Evolutionary conservation across 2,113 vertebrate species (phyloP).

Genomic region (Speoplatyrhinus poulsoni): DNA sequence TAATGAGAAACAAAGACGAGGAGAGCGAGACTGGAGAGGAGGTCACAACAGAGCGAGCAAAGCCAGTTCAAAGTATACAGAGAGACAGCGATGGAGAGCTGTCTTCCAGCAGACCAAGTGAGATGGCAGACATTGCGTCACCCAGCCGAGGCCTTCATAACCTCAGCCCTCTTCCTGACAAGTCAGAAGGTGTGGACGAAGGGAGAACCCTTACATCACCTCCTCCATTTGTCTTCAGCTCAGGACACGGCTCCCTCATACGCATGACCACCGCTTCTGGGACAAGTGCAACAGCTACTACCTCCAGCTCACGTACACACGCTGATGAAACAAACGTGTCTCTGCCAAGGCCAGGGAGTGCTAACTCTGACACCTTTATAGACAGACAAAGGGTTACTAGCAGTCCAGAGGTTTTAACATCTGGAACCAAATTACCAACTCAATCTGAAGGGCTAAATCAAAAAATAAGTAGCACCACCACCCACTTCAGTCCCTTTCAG

Average conservation of each 20-base stretch:
- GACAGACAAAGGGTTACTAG: slow-evolving; percentile 15
- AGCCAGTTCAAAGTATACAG: slow-evolving; percentile 37
- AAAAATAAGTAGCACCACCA: not conserved
- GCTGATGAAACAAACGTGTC: not conserved
- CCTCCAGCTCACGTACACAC: not conserved
- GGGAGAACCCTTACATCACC: slow-evolving; percentile 38
- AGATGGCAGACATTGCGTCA: slow-evolving; percentile 54
- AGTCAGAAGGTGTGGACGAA: slow-evolving; percentile 30
- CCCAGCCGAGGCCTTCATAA: slow-evolving; percentile 34
- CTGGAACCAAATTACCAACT: slow-evolving; percentile 6
- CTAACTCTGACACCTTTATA: not conserved
- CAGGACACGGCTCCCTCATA: not conserved
- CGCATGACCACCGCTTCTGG: not conserved
- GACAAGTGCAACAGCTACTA: not conserved
- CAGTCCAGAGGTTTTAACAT: not conserved
- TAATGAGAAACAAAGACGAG: slow-evolving; percentile 35
- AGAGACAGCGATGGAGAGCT: slow-evolving; percentile 46
- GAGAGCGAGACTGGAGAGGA: slow-evolving; percentile 14
- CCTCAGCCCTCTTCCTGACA: slow-evolving; percentile 24
- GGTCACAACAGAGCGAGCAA: slow-evolving; percentile 44
- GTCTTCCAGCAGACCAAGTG: slow-evolving; percentile 34
- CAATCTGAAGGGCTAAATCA: slow-evolving; percentile 7
- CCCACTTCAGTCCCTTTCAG: not conserved
- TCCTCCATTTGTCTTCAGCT: slow-evolving; percentile 13
- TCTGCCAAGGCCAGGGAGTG: not conserved